A percentile compares a stretch with the other conserved stretches of the same genome.
These are phyloP conservation scores for Brachyistius frenatus DNA, from an alignment of 2,113 vertebrate species.

Conservation along the genomic window DNA sequence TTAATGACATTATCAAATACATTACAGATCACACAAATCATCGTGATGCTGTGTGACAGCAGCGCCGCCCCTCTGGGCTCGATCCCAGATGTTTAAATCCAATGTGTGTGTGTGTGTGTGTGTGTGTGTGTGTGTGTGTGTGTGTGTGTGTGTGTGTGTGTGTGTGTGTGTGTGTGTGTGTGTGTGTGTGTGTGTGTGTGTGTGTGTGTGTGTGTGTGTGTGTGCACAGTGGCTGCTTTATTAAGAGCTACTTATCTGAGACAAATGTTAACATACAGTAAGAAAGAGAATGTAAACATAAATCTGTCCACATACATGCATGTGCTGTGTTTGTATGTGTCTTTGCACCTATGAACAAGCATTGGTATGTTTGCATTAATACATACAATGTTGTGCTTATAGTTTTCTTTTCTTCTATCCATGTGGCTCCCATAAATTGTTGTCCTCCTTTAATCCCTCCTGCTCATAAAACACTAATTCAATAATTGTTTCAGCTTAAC, in stretches of 20 bases:
- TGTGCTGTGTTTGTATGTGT: not conserved
- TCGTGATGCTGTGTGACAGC: conserved; percentile 61
- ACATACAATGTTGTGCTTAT: not conserved
- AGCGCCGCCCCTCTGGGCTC: conserved; percentile 38
- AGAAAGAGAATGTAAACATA: conserved; percentile 1
- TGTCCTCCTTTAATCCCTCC: conserved; percentile 40
- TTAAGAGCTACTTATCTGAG: conserved; percentile 32
- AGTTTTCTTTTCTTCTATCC: conserved; percentile 4
- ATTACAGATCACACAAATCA: conserved; percentile 77
- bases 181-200: conserved; percentile 1
- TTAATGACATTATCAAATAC: conserved; percentile 78
- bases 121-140: not conserved
- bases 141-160: conserved; percentile 1
- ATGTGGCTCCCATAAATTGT: conserved; percentile 46
- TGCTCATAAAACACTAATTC: conserved; percentile 53
- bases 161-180: not conserved
- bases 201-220: not conserved
- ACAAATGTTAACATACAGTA: conserved; percentile 25
- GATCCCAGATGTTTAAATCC: conserved; percentile 64
- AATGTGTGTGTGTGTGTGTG: not conserved
- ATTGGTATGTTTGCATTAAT: not conserved
- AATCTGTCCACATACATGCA: not conserved
- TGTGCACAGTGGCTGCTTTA: conserved; percentile 9
- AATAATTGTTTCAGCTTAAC: conserved; percentile 50
- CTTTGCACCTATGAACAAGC: not conserved